These are phyloP conservation scores for Acanthosoma haemorrhoidale DNA, from an alignment of 2,888 invertebrate species.

Conservation along the genomic window DNA sequence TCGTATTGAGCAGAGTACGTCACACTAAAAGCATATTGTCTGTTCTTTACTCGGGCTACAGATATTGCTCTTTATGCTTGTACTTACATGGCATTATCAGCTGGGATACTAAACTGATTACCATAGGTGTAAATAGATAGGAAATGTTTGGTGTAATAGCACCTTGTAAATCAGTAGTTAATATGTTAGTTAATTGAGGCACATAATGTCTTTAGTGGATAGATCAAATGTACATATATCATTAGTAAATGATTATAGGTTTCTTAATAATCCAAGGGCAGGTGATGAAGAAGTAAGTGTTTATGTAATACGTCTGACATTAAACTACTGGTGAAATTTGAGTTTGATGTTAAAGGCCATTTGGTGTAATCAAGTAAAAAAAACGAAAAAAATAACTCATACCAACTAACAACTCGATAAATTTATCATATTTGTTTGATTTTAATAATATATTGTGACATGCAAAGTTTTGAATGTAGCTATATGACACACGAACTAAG, in stretches of 20 bases:
- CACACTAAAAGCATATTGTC: no score
- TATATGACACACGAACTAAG: no score
- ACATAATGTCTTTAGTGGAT: constrained; percentile 35
- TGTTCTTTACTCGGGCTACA: neutral
- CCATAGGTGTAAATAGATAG: constrained; percentile 17
- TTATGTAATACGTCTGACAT: neutral
- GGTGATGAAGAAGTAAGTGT: constrained; percentile 41
- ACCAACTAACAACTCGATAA: no score
- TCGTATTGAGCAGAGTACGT: no score
- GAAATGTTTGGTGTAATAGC: constrained; percentile 15
- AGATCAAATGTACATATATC: constrained; percentile 38
- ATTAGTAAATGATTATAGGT: constrained; percentile 39
- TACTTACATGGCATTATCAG: constrained; percentile 18
- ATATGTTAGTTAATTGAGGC: constrained; percentile 18
- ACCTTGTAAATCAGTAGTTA: neutral
- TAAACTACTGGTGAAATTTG: neutral
- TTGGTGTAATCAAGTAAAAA: no score
- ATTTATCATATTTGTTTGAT: no score
- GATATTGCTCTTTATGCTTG: neutral
- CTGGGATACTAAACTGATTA: constrained; percentile 23
- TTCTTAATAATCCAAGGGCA: constrained; percentile 39
- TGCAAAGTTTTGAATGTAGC: no score
- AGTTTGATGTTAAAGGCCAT: neutral
- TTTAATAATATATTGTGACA: no score
- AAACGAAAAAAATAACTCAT: no score